Evolutionary conservation across 2,113 vertebrate species (phyloP).

Genomic region (Hypocryptadius cinnamomeus): DNA sequence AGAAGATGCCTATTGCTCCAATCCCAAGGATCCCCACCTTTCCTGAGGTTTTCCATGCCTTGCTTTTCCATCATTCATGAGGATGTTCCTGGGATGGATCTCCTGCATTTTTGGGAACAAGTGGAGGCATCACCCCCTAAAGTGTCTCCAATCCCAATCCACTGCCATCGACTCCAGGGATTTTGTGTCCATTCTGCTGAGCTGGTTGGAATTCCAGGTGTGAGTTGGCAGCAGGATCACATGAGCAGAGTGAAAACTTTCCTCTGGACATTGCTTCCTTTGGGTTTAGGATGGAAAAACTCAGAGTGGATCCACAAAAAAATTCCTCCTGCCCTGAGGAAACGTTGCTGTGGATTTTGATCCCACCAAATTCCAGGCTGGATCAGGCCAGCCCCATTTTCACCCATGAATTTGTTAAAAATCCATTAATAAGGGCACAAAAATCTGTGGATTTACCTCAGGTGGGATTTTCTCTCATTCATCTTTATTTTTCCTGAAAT

Average conservation of each 20-base stretch:
- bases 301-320: background rate
- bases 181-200: background rate
- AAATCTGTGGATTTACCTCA: background rate
- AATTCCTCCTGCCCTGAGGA: background rate
- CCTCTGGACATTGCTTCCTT: background rate
- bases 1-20: background rate
- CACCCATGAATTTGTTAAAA: background rate
- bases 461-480: background rate
- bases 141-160: background rate
- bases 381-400: background rate
- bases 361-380: background rate
- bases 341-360: rapidly evolving
- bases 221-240: background rate
- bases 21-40: background rate
- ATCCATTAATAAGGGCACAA: background rate
- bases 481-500: background rate
- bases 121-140: rapidly evolving
- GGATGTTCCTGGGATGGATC: background rate
- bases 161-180: rapidly evolving
- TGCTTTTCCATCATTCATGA: background rate
- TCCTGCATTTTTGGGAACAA: background rate
- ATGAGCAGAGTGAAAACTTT: background rate
- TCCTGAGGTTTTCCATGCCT: background rate
- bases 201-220: background rate
- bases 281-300: background rate